Conservation (phyloP, 2,888 invertebrate genomes). For the Orthosia cruda region DNA sequence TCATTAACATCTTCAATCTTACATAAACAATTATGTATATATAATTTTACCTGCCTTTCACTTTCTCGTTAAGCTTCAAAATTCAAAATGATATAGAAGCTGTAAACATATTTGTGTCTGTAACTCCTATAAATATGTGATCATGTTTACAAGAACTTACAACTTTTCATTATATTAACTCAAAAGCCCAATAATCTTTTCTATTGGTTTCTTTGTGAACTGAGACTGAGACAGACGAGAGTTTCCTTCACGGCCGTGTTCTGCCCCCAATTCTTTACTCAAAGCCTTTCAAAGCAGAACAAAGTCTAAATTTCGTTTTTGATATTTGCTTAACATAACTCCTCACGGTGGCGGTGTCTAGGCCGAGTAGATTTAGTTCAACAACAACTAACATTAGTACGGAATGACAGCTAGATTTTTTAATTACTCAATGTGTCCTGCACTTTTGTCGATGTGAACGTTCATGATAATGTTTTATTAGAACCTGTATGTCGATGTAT, state of each 20-base stretch:
- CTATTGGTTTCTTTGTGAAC: constrained; percentile 17
- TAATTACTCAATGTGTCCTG: constrained; percentile 85
- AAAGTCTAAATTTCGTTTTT: constrained; percentile 92
- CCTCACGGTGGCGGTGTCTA: constrained; percentile 91
- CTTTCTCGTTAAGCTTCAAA: not conserved
- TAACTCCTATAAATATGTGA: not conserved
- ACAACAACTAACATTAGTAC: constrained; percentile 84
- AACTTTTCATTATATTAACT: not conserved
- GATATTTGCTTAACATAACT: constrained; percentile 89
- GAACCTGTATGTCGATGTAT: constrained; percentile 90
- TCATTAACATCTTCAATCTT: not conserved
- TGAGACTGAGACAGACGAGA: constrained; percentile 65
- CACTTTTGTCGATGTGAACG: constrained; percentile 89
- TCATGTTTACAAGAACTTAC: not conserved
- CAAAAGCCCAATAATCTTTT: constrained; percentile 40
- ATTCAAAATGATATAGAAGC: not conserved
- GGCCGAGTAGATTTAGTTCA: constrained; percentile 89
- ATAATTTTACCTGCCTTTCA: not conserved
- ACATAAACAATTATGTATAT: not conserved
- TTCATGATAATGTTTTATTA: constrained; percentile 88
- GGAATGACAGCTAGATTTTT: constrained; percentile 90
- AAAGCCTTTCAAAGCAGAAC: constrained; percentile 88
- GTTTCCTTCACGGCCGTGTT: constrained; percentile 85
- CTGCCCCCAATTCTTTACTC: constrained; percentile 84
- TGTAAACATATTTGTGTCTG: not conserved